Evolutionary conservation across 2,888 invertebrate genomes (phyloP).

Genomic region (Ectropis crepuscularia): DNA sequence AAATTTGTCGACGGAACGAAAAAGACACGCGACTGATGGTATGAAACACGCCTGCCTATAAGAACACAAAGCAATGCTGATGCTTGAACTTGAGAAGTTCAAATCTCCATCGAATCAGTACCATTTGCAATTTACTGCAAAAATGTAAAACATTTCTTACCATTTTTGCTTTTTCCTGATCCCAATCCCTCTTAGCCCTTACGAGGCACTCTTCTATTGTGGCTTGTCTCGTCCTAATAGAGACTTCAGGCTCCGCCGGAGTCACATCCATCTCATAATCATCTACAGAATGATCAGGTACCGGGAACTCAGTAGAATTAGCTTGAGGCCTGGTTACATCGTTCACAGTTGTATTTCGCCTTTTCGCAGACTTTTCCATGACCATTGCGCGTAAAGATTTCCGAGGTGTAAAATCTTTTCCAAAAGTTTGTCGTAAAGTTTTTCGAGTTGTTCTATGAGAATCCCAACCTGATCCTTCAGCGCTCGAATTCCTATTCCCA

Average conservation of each 20-base stretch:
- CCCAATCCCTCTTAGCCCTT: slow-evolving; percentile 60
- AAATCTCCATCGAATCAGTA: background rate
- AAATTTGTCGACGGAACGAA: no score
- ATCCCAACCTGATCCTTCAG: slow-evolving; percentile 75
- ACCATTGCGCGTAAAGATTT: slow-evolving; percentile 73
- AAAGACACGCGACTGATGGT: no score
- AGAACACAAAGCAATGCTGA: no score
- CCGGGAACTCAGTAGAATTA: slow-evolving; percentile 56
- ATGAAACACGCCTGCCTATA: no score
- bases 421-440: slow-evolving; percentile 73
- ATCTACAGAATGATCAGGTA: slow-evolving; percentile 39
- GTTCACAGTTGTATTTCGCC: slow-evolving; percentile 49
- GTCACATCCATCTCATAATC: slow-evolving; percentile 38
- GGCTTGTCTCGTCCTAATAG: slow-evolving; percentile 53
- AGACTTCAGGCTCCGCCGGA: slow-evolving; percentile 54
- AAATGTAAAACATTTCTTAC: slow-evolving; percentile 52
- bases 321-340: slow-evolving; percentile 52
- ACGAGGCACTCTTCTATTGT: slow-evolving; percentile 60
- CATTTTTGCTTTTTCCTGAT: slow-evolving; percentile 56
- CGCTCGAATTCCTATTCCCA: slow-evolving; percentile 63
- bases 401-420: slow-evolving; percentile 69
- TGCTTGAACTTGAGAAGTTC: no score
- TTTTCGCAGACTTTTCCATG: slow-evolving; percentile 74
- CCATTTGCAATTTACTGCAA: background rate
- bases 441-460: slow-evolving; percentile 74